Evolutionary conservation across 1,140 invertebrate genomes (phyloP).

Genomic region (Oryctes rhinoceros): DNA sequence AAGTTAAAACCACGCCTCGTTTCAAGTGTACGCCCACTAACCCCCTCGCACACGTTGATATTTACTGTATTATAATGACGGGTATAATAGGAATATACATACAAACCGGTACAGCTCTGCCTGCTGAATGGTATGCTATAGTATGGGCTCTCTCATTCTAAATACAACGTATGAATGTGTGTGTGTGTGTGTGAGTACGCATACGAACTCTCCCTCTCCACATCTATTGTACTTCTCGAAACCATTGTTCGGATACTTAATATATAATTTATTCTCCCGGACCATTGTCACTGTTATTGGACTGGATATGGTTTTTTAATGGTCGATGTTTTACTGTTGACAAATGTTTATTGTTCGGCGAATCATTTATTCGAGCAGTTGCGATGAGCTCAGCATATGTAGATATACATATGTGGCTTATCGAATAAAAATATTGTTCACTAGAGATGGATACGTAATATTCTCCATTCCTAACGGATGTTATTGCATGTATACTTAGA

Average conservation of each 20-base stretch:
- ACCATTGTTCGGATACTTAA: slow-evolving; percentile 41
- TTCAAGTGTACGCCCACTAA: slow-evolving; percentile 29
- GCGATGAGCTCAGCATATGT: neutral
- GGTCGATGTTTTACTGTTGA: slow-evolving; percentile 39
- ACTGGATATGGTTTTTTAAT: slow-evolving; percentile 39
- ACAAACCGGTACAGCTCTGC: slow-evolving; percentile 53
- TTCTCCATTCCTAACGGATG: no score
- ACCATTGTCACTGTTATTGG: slow-evolving; percentile 41
- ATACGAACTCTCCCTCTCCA: slow-evolving; percentile 16
- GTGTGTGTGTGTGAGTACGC: neutral
- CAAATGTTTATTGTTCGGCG: slow-evolving; percentile 38
- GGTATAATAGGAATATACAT: slow-evolving; percentile 60
- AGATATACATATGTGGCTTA: neutral
- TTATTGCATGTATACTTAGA: no score
- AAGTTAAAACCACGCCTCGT: slow-evolving; percentile 33
- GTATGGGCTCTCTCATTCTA: slow-evolving; percentile 16
- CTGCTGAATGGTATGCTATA: slow-evolving; percentile 44
- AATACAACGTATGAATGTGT: slow-evolving; percentile 24
- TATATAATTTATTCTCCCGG: slow-evolving; percentile 39
- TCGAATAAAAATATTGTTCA: neutral
- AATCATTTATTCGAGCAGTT: slow-evolving; percentile 7
- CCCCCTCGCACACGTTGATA: slow-evolving; percentile 51
- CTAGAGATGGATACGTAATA: no score
- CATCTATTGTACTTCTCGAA: slow-evolving; percentile 8
- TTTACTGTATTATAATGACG: slow-evolving; percentile 59